Conservation (phyloP, 2,888 invertebrate genomes). For the Rhagonycha lutea region DNA sequence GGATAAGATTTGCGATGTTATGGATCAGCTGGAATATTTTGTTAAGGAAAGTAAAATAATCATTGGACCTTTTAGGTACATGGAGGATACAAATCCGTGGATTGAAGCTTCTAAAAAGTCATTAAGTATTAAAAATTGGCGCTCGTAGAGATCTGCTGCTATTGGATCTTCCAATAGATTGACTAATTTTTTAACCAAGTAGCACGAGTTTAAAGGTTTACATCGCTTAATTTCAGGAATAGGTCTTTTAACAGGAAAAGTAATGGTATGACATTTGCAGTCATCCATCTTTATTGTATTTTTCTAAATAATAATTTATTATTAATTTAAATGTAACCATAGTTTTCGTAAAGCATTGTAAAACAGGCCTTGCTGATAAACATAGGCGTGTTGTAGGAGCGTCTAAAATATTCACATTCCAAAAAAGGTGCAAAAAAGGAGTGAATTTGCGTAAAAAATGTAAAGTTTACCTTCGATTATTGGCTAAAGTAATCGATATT, state of each 20-base stretch:
- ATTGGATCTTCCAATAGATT: slow-evolving; percentile 29
- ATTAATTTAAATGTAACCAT: not conserved
- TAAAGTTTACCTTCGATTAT: too few relatives aligned
- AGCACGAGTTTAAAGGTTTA: slow-evolving; percentile 10
- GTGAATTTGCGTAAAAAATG: too few relatives aligned
- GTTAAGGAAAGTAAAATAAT: slow-evolving; percentile 12
- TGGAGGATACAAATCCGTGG: slow-evolving; percentile 33
- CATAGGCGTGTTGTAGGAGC: too few relatives aligned
- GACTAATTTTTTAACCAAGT: slow-evolving; percentile 25
- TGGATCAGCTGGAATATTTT: slow-evolving; percentile 43
- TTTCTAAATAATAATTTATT: not conserved
- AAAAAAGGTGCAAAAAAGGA: too few relatives aligned
- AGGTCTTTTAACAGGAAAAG: not conserved
- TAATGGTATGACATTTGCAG: slow-evolving; percentile 3
- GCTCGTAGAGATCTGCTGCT: slow-evolving; percentile 21
- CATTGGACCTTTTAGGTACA: not conserved
- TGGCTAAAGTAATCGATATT: too few relatives aligned
- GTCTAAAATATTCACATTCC: too few relatives aligned
- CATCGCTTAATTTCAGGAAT: not conserved
- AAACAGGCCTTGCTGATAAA: too few relatives aligned
- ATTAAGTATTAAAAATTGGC: slow-evolving; percentile 26
- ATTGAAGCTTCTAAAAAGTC: slow-evolving; percentile 29
- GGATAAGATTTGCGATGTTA: slow-evolving; percentile 46
- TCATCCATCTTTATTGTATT: not conserved
- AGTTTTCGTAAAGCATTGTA: not conserved